Percentiles rank a stretch among this genome's conserved stretches.
Evolutionary conservation across 2,888 invertebrate species (phyloP).

Genomic region (Oscheius onirici): DNA sequence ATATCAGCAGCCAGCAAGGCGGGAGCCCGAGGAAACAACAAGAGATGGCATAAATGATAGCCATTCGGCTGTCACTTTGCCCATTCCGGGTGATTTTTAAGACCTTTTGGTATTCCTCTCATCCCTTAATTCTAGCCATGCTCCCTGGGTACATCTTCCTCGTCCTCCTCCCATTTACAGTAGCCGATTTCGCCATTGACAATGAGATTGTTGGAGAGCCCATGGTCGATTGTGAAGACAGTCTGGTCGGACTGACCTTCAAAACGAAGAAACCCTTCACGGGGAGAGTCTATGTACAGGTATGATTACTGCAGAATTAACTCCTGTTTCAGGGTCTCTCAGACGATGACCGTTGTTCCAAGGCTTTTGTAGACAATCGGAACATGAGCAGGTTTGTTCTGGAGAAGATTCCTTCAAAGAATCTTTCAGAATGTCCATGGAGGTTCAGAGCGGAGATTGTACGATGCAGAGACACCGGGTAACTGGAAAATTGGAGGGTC

Average conservation of each 20-base stretch:
- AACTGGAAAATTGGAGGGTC: conserved; percentile 64
- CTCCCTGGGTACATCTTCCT: neutral
- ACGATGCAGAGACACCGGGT: conserved; percentile 66
- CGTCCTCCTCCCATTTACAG: neutral
- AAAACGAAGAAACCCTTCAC: conserved; percentile 69
- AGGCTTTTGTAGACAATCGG: conserved; percentile 63
- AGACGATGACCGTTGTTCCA: conserved; percentile 63
- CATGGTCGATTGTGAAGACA: conserved; percentile 61
- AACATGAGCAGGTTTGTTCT: conserved; percentile 64
- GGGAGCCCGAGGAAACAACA: conserved; percentile 18
- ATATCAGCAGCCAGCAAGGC: conserved; percentile 16
- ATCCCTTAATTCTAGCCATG: neutral
- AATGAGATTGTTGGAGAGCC: conserved; percentile 65
- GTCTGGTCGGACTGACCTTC: conserved; percentile 65
- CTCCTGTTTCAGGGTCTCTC: conserved; percentile 56
- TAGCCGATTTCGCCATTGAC: conserved; percentile 45
- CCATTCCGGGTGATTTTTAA: neutral
- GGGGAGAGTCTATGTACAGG: conserved; percentile 62
- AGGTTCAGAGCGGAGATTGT: conserved; percentile 67
- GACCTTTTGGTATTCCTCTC: neutral
- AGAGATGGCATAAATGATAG: conserved; percentile 36
- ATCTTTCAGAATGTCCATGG: conserved; percentile 49
- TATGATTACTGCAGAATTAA: neutral
- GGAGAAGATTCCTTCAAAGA: no score
- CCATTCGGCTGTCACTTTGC: conserved; percentile 29